Base-by-base conservation (phyloP, 2,797 vertebrate species). In the Pantherophis alleghaniensis region DNA sequence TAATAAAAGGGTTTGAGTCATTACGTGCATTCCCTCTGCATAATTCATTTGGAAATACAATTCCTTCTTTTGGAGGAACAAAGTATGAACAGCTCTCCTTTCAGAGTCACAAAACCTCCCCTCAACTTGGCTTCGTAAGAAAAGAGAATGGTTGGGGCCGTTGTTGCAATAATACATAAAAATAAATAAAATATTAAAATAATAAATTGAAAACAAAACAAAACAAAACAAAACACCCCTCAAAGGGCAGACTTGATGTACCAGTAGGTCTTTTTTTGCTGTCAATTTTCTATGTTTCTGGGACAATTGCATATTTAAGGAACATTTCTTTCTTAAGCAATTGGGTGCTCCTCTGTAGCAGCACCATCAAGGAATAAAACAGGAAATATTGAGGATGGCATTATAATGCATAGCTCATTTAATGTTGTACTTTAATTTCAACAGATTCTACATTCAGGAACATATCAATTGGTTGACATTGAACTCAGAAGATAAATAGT, bases 11-110 rank as follows among this genome's bases (percentile, higher is more conserved):
- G 47, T 79, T 24, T 66, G 18, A 57, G 59, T 22, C 42, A 14
- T 60, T 61, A 24, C 3, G 13, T 5, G 51, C 14, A 69, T 56
- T 32, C 28, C 59, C 86, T 92, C 63, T 92, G 74, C 74, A 55
- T 92, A 86, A 92, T 92, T 92, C 53, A 92, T 90, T 86, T 66
- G 88, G 91, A 92, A 92, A 55, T 63, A 74, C 61, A 74, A 88
- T 69, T 57, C n/a, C 61, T 88, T 42, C 61, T 57, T 92, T 88
- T 69, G 60, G 56, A 32, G 28, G 24, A 63, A 89, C n/a, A 28
- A 90, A 93, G 59, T 42, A 56, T 11, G 60, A 83, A 90, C 3
- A 37, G 74, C 51, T 90, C 32, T 42, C 51, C 88, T 87, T 66
- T 93, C 92, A 93, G 57, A 7, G 59, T 16, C 61, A 28, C 12